Evolutionary conservation across 2,797 vertebrate genomes (phyloP), one percentile per base, ranked within the genome.

Genomic region (Meriones psammophilus): DNA sequence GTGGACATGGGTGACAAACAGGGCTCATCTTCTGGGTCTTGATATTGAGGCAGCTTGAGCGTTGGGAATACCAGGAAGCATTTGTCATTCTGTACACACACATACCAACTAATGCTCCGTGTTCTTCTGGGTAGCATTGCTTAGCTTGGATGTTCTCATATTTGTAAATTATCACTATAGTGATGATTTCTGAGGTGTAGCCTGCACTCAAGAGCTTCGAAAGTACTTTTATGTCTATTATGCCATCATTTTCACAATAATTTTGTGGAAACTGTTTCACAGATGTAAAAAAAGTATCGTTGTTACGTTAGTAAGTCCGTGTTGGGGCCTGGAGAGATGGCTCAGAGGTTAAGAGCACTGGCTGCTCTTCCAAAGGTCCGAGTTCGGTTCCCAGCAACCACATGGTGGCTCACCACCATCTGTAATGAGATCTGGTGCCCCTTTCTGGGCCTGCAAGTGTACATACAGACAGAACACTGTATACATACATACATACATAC

Each of bases 191-290:
- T 42, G 60, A 84, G 83, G 18, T 46, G 13, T 90, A 79, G 87
- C 22, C 39, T 86, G 13, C 2, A 7, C 60, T 96, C 76, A 64
- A 8, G 46, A 30, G 66, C 71, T 88, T 94, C 56, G 28, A 77
- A 81, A 76, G 54, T 81, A 84, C 14, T 89, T 88, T 92, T 88
- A 69, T 83, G 14, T 46, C 50, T 50, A 17, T 89, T 80, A 2
- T 56, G 13, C 78, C 39, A 68, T 73, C 6, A 46, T 76, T 83
- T 94, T 58, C 69, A 60, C 10, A 66, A 28, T 64, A 87, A 5
- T 93, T 89, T 84, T 77, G 87, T 96, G 91, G 80, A 10, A 64
- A 93, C n/a, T 87, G 85, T 74, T 93, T 81, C 88, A 73, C 8
- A 62, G n/a, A 36, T 88, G 64, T 58, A 18, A 93, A 93, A 88